Evolutionary conservation across 2,113 vertebrate species (phyloP).

Genomic region (Sylvietta virens): DNA sequence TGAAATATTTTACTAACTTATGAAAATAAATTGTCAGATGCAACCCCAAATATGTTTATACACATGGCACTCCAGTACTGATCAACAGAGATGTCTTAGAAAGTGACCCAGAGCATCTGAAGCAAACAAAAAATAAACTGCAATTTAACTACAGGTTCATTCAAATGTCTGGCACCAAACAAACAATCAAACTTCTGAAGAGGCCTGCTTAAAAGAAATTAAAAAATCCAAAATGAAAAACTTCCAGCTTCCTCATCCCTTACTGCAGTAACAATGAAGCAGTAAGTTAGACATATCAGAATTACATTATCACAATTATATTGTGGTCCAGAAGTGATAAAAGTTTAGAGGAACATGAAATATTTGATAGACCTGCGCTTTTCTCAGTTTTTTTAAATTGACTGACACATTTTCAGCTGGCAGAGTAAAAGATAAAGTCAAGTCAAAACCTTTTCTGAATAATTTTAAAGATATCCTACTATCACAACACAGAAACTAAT

Average conservation of each 20-base stretch:
- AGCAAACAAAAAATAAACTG: not conserved
- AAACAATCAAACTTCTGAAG: not conserved
- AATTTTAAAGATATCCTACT: not conserved
- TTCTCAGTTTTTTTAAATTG: not conserved
- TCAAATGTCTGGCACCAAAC: not conserved
- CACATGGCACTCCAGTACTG: not conserved
- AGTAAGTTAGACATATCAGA: accelerated
- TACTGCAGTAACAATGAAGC: not conserved
- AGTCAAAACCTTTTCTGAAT: not conserved
- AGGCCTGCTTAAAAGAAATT: accelerated
- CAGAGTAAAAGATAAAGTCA: not conserved
- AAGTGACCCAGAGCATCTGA: not conserved
- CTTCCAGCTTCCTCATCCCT: not conserved
- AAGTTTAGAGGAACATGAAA: not conserved
- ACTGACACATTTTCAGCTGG: not conserved
- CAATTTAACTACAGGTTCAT: not conserved
- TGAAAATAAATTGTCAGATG: not conserved
- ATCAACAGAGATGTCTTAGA: not conserved
- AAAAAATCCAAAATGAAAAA: not conserved
- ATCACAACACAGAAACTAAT: not conserved
- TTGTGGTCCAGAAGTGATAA: not conserved
- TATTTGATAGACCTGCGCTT: not conserved
- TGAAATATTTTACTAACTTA: not conserved
- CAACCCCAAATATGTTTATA: not conserved
- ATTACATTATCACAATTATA: not conserved